phyloP scores from a whole-genome alignment of 2,888 invertebrate genomes.

The Slavum lentiscoides region DNA sequence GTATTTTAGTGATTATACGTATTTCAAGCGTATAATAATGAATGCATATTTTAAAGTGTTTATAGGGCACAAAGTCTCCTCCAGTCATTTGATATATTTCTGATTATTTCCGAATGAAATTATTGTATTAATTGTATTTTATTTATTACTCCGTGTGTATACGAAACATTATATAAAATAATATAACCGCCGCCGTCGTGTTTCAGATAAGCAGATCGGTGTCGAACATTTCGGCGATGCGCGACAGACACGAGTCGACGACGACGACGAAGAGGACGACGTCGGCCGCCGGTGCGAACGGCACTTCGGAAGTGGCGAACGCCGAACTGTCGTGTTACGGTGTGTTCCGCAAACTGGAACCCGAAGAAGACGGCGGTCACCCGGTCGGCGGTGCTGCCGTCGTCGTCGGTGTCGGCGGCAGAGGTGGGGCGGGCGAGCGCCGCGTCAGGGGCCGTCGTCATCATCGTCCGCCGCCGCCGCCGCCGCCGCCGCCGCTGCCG shows the following conservation, averaged over 20 bases:
- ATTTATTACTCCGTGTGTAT: no score
- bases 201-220: slow-evolving; percentile 47
- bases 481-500: background rate
- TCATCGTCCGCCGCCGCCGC: background rate
- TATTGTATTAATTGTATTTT: no score
- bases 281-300: slow-evolving; percentile 16
- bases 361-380: background rate
- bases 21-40: no score
- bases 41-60: no score
- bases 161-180: background rate
- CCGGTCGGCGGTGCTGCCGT: background rate
- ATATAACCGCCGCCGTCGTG: background rate
- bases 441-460: slow-evolving; percentile 17
- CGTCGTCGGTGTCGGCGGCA: background rate
- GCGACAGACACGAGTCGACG: slow-evolving; percentile 21
- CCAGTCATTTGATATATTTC: no score
- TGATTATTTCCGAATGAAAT: no score
- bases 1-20: no score
- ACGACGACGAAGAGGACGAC: slow-evolving; percentile 26
- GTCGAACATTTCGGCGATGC: slow-evolving; percentile 42
- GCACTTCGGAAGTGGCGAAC: slow-evolving; percentile 53
- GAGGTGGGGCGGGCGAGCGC: slow-evolving; percentile 13
- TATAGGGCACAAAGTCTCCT: no score
- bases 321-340: slow-evolving; percentile 54
- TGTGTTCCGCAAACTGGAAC: slow-evolving; percentile 54